A percentile compares a stretch with the other conserved stretches of the same genome.
phyloP scores from a whole-genome alignment of 2,113 vertebrate species.

The Uria lomvia region DNA sequence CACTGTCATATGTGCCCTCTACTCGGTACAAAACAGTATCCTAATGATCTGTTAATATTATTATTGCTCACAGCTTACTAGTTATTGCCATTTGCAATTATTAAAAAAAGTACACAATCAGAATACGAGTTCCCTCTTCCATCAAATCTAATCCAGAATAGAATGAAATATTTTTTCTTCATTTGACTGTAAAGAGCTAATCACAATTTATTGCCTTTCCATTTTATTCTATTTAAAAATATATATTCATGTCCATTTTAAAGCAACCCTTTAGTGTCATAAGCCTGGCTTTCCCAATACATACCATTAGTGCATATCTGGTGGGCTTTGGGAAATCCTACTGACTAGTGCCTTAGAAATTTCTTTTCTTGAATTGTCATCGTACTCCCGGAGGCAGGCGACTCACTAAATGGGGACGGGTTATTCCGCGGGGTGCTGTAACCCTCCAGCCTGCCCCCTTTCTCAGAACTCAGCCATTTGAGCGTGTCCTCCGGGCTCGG shows the following conservation, averaged over 20 bases:
- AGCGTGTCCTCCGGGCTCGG: background rate
- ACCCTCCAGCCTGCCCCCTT: background rate
- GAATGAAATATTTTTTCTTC: conserved; percentile 35
- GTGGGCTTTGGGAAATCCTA: conserved; percentile 41
- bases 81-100: conserved; percentile 77
- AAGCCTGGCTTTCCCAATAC: conserved; percentile 54
- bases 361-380: background rate
- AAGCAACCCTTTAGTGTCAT: conserved; percentile 65
- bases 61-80: conserved; percentile 78
- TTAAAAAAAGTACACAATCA: conserved; percentile 56
- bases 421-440: background rate
- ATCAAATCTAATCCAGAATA: conserved; percentile 62
- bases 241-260: conserved; percentile 55
- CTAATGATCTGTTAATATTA: conserved; percentile 64
- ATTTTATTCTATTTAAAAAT: conserved; percentile 68
- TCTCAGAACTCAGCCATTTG: background rate
- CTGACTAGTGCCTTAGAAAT: conserved; percentile 24
- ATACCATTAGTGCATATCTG: conserved; percentile 48
- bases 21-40: conserved; percentile 26
- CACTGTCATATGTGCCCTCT: conserved; percentile 16
- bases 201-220: conserved; percentile 74
- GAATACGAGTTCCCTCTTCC: conserved; percentile 59
- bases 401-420: background rate
- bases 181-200: conserved; percentile 64
- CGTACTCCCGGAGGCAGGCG: background rate